A percentile compares a stretch with the other conserved stretches of the same genome.
These are phyloP conservation scores for Zhengitettix transpicula DNA, from an alignment of 2,888 invertebrate genomes.

Conservation along the genomic window DNA sequence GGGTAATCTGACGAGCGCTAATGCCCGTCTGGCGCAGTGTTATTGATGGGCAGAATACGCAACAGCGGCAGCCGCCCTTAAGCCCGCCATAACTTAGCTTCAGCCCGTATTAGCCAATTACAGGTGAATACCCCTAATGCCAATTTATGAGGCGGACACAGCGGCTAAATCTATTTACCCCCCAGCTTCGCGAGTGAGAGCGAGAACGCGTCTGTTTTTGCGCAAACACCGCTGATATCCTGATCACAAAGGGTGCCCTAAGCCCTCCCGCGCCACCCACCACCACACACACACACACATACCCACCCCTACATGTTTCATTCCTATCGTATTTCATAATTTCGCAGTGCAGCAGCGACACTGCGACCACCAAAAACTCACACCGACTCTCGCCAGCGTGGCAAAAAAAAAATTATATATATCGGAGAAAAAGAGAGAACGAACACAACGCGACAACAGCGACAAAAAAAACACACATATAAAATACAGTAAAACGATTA, in stretches of 20 bases:
- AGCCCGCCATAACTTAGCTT: constrained; percentile 1
- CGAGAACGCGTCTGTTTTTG: neutral
- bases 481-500: neutral
- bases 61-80: neutral
- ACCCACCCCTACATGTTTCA: neutral
- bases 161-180: neutral
- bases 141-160: constrained; percentile 4
- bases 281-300: neutral
- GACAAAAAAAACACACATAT: neutral
- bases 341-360: neutral
- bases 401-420: no score
- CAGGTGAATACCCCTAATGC: constrained; percentile 6
- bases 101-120: constrained; percentile 7
- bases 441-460: neutral
- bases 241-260: neutral
- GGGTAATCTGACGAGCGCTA: neutral
- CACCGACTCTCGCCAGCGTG: no score
- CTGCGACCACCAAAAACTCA: no score
- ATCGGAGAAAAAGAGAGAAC: neutral
- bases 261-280: neutral
- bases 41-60: constrained; percentile 1
- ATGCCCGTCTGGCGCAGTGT: neutral
- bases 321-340: neutral
- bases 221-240: neutral
- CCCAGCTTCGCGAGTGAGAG: neutral